Evolutionary conservation across 2,797 vertebrate genomes (phyloP), one percentile per base, ranked within the genome.

Genomic region (Margarornis squamiger): DNA sequence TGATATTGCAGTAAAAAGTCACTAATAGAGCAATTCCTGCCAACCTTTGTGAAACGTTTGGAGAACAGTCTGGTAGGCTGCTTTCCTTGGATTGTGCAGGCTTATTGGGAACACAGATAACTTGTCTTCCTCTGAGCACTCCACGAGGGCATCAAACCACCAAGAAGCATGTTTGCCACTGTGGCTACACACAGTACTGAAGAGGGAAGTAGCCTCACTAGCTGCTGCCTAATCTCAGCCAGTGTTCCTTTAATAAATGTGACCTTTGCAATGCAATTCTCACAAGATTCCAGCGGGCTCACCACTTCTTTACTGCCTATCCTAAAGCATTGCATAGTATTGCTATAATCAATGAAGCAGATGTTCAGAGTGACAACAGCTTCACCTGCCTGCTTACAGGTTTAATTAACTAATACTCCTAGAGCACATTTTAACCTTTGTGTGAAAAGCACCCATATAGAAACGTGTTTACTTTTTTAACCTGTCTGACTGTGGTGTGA

Each of bases 391-490:
- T 76, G 61, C 65, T 83, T 83, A 80, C 45, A 72, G 55, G 49
- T 83, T 63, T 68, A 80, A 80, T 86, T 51, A 78, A 70, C 52
- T 74, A 73, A 68, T 68, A 76, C 49, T 94, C 49, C 51, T 32
- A 27, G 27, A 86, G 24, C 15, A 65, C 22, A 39, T 65, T 88
- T 48, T 52, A 55, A 70, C 72, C 70, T 41, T 51, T 16, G 22
- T 75, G 46, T 55, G n/a, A 88, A 72, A 89, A 92, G 46, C 24
- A 55, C 27, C n/a, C 85, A 89, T 41, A 63, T 23, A 30, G 80
- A 79, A 79, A 71, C 0, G 5, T n/a, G 49, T 73, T 61, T 59
- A 57, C 43, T 54, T 12, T 3, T 12, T 63, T 92, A 88, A 86
- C n/a, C 49, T 51, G 32, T 36, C 72, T 80, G 67, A 59, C 72